Base-by-base conservation (phyloP, 30 jellyfish, hydroid and myxozoan genomes). In the Chironex yamaguchii region DNA sequence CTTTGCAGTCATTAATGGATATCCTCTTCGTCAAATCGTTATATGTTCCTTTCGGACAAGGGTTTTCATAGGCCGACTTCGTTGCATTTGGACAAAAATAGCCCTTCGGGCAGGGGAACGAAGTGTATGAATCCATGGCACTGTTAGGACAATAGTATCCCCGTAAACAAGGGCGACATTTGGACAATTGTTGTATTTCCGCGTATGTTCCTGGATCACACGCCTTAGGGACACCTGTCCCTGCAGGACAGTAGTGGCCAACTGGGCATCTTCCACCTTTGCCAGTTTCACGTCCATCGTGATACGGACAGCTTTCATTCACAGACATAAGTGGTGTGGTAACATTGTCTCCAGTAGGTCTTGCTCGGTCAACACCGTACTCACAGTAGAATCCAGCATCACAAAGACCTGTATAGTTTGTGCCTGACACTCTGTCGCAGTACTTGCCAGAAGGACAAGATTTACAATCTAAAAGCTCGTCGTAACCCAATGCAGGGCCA, bases 381-480 rank as follows among this genome's bases (percentile, higher is more conserved):
- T 34, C 86, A 72, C 99, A 95, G 97, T 97, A 95, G 76, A 70
- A 85, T 14, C 99, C 99, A 1, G 97, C 63, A 17, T 78, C 84
- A 70, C 99, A 95, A 29, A 36, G 72, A 9, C 97, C 99, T 4
- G 97, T 95, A 67, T 0, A 76, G 25, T 92, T 95, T 25, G 97
- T 84, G 20, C 92, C 88, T 52, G 70, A 84, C 31, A 84, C 96
- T 23, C 14, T 33, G 2, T 76, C 86, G 42, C 99, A 95, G 34
- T 82, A 95, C 62, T 95, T 95, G 31, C 99, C 99, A n/a, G 93
- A 88, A 0, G 99, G 97, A 62, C 99, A 95, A 14, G 97, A 96
- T 64, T 79, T 90, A 66, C 99, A 95, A 64, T 95, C 97, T 24
- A 66, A 88, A 20, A 89, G 50, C 34, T 86, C 66, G 54, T 64